Base-by-base conservation (phyloP, 2,888 invertebrate species). In the Melanophora roralis region DNA sequence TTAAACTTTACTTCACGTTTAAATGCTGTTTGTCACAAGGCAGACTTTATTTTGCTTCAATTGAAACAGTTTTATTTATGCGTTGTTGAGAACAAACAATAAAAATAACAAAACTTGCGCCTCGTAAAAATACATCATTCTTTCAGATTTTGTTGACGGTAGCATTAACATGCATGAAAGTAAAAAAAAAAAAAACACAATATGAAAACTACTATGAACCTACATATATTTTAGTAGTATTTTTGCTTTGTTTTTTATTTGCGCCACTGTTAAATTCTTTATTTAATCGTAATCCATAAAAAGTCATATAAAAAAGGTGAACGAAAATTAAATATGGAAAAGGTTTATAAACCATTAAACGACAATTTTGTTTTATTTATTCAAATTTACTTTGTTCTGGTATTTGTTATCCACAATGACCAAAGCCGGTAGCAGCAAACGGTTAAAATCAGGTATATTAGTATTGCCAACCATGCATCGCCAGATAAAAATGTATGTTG, bases 201-300 rank as follows among this genome's bases (percentile, higher is more conserved):
- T 19, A 27, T n/a, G n/a, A n/a, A n/a, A n/a, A n/a, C n/a, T n/a
- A 4, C 14, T n/a, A n/a, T n/a, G n/a, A n/a, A n/a, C n/a, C n/a
- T n/a, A n/a, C n/a, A 34, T 34, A 11, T 32, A 5, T 32, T 34
- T 47, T 9, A 9, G 12, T 16, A 32, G 8, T 14, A 16, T 40
- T 19, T 65, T 36, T 11, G 38, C 1, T 53, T 32, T 7, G 12
- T 19, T 9, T 55, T 19, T 34, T n/a, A 55, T 11, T 32, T 51
- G 38, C 40, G 59, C 14, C 60, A 49, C 71, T 71, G 59, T 60
- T 60, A 60, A 45, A 60, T 71, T 60, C 51, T 49, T 51, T 71
- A 71, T 71, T 27, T 60, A 71, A 51, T 60, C 27, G 38, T 40
- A 60, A 49, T 40, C 59, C 49, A 19, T 27, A 59, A 38, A 59